Evolutionary conservation across 2,797 vertebrate species (phyloP).

Genomic region (Gymnothorax reevesii): DNA sequence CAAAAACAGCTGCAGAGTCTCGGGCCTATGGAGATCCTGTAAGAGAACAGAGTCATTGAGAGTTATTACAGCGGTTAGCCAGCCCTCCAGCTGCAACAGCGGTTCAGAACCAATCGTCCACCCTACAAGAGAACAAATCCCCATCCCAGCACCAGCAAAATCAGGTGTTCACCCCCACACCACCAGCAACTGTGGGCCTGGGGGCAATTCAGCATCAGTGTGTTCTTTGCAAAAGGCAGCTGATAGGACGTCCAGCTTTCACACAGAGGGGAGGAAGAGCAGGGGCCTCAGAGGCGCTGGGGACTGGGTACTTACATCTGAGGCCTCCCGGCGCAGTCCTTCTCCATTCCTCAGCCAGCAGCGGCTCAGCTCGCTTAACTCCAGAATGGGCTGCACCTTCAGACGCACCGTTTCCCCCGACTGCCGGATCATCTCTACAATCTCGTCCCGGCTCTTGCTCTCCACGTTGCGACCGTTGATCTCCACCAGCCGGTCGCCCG

Average conservation of each 20-base stretch:
- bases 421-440: constrained; percentile 98
- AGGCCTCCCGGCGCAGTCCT: constrained; percentile 74
- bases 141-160: neutral
- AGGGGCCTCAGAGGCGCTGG: neutral
- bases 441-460: constrained; percentile 91
- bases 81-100: neutral
- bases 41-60: neutral
- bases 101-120: neutral
- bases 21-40: neutral
- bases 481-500: constrained; percentile 91
- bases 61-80: neutral
- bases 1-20: neutral
- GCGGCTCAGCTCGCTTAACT: constrained; percentile 92
- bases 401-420: constrained; percentile 90
- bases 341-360: constrained; percentile 88
- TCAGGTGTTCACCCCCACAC: neutral
- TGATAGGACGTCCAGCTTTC: neutral
- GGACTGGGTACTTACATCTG: constrained; percentile 67
- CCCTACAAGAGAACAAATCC: neutral
- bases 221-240: neutral
- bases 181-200: neutral
- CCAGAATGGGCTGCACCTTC: constrained; percentile 94
- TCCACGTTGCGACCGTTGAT: constrained; percentile 93
- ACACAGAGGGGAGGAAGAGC: neutral
- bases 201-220: neutral